phyloP scores from a whole-genome alignment of 2,888 invertebrate species.

The Chalcis sispes region DNA sequence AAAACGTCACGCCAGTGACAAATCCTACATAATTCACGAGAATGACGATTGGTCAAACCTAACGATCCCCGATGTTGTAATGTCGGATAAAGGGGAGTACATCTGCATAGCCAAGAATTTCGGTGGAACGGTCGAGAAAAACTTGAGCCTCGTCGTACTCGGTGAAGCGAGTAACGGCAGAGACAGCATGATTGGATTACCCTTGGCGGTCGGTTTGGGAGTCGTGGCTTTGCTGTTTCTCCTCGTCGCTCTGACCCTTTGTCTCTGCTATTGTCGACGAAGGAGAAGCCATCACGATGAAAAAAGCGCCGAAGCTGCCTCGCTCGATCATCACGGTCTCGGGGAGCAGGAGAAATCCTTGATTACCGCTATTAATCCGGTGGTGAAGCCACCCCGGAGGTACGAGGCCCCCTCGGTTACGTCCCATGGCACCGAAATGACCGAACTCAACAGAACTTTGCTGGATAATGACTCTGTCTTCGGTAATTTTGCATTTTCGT shows the following conservation, averaged over 20 bases:
- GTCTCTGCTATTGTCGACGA: conserved; percentile 79
- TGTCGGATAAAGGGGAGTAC: conserved; percentile 85
- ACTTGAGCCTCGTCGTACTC: conserved; percentile 77
- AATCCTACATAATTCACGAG: conserved; percentile 64
- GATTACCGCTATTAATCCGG: conserved; percentile 89
- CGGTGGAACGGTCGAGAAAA: conserved; percentile 87
- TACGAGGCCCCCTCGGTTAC: conserved; percentile 86
- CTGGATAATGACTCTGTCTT: conserved; percentile 88
- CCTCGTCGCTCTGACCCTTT: conserved; percentile 77
- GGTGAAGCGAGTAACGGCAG: conserved; percentile 77
- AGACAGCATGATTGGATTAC: conserved; percentile 81
- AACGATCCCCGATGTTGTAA: conserved; percentile 81
- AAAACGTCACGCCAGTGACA: conserved; percentile 61
- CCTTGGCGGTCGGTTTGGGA: conserved; percentile 76
- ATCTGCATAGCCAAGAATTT: conserved; percentile 89
- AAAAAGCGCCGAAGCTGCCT: conserved; percentile 79
- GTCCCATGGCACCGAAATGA: conserved; percentile 87
- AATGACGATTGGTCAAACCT: conserved; percentile 78
- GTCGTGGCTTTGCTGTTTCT: conserved; percentile 78
- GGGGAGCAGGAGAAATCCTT: conserved; percentile 91
- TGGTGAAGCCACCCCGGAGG: conserved; percentile 88
- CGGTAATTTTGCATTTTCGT: conserved; percentile 83
- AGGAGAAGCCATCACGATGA: conserved; percentile 79
- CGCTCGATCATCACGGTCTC: conserved; percentile 86
- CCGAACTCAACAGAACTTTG: conserved; percentile 88